Base-by-base conservation (phyloP, 2,888 invertebrate species). In the Zhuqinia jingwanae region DNA sequence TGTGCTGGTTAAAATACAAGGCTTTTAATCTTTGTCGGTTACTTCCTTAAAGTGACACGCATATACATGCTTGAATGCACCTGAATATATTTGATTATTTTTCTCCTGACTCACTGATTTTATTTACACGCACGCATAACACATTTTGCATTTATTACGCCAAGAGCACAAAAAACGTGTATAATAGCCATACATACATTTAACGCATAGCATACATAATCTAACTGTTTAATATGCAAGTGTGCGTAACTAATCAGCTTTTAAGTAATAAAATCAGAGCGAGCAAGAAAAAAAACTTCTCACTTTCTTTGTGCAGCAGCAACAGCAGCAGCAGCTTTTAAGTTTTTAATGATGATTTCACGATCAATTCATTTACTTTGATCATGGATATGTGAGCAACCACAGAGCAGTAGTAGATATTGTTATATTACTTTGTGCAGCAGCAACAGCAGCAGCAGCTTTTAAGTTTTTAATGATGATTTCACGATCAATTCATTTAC, bases 1-100 rank as follows among this genome's bases (percentile, higher is more conserved):
- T 13, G 17, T 6, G 6, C 3, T 15, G 56, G 45, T 27, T 10
- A 17, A 53, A 53, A 80, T 20, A 53, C 80, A 50, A 53, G 68
- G 68, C 42, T 80, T 68, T 80, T 80, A 80, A 80, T 80, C 68
- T 80, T 80, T 79, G 79, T 30, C 79, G 79, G 79, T 47, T 25
- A 77, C 77, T 77, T 77, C 77, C 77, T 77, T 79, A 11, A 65
- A 65, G 68, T 68, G 79, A 36, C 70, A 68, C 70, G 58, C 70
- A 70, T 73, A 36, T 15, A n/a, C 45, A 65, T 53, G 81, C 58
- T 27, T 81, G 81, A 81, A 73, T 81, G 81, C 70, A 20, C 58
- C 60, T 45, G n/a, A 42, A 50, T 47, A n/a, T n/a, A 36, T 65
- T 65, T 13, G 50, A 58, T 77, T 58, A 58, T 77, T 75, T n/a